Evolutionary conservation across 2,888 invertebrate genomes (phyloP).

Genomic region (Himalopsyche anomala): DNA sequence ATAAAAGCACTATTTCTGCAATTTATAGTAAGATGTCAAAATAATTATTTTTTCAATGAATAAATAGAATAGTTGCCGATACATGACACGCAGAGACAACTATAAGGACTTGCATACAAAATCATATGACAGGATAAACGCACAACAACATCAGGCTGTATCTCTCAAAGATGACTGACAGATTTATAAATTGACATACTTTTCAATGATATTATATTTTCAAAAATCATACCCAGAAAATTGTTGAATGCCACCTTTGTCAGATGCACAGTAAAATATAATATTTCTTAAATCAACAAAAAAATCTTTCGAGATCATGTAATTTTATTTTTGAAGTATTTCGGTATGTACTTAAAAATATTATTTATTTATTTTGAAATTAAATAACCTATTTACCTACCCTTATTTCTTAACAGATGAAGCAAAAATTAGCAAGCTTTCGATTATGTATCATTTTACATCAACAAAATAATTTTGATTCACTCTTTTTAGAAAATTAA

Average conservation of each 20-base stretch:
- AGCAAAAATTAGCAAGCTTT: no score
- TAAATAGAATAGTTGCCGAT: neutral
- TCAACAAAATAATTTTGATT: no score
- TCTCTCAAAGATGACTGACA: slow-evolving; percentile 59
- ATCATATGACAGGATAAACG: slow-evolving; percentile 34
- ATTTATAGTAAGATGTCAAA: no score
- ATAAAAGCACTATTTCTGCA: no score
- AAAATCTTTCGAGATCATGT: neutral
- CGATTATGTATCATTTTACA: no score
- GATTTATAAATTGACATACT: slow-evolving; percentile 64
- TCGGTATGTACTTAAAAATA: no score
- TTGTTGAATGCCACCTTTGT: slow-evolving; percentile 19
- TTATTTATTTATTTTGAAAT: no score
- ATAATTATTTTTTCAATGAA: no score
- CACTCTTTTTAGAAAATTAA: no score
- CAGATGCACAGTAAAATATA: neutral
- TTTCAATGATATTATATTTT: slow-evolving; percentile 59
- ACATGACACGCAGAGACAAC: neutral
- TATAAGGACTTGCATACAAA: slow-evolving; percentile 10
- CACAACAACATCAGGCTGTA: slow-evolving; percentile 24
- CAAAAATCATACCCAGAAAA: slow-evolving; percentile 57
- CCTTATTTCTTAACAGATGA: no score
- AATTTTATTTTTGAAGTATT: neutral
- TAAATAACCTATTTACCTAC: no score
- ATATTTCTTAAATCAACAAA: slow-evolving; percentile 24